A percentile compares a stretch with the other conserved stretches of the same genome.
phyloP scores from a whole-genome alignment of 2,797 vertebrate species.

The Pantherophis vulpinus region DNA sequence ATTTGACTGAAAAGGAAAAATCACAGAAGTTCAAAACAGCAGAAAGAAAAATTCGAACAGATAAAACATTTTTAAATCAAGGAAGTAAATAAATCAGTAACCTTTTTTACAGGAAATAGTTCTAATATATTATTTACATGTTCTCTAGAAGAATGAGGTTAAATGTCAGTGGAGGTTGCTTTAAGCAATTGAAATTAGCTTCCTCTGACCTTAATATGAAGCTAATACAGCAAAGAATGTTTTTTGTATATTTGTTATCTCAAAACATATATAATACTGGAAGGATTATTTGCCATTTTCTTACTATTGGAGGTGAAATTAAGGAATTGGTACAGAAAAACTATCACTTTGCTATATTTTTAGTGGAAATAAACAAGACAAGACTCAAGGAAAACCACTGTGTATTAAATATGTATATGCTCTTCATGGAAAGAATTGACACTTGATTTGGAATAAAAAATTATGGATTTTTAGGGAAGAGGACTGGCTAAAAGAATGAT shows the following conservation, averaged over 20 bases:
- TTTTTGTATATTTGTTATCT: neutral
- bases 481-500: neutral
- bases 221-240: neutral
- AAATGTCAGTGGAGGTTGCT: neutral
- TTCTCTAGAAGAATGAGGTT: neutral
- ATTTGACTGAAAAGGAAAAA: neutral
- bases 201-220: neutral
- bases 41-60: constrained; percentile 8
- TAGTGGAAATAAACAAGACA: neutral
- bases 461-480: neutral
- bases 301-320: neutral
- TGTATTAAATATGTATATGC: neutral
- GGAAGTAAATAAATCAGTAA: neutral
- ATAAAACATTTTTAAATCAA: neutral
- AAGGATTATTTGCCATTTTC: neutral
- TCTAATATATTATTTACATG: neutral
- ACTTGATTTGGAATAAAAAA: neutral
- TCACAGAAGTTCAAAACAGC: neutral
- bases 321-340: neutral
- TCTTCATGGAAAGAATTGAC: neutral
- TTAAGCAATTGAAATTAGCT: neutral
- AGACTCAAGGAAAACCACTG: neutral
- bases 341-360: neutral
- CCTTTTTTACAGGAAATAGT: neutral
- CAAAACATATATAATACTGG: neutral